phyloP scores from a whole-genome alignment of 37 sponge, comb jelly and placozoan genomes.

The Hormiphora californensis region DNA sequence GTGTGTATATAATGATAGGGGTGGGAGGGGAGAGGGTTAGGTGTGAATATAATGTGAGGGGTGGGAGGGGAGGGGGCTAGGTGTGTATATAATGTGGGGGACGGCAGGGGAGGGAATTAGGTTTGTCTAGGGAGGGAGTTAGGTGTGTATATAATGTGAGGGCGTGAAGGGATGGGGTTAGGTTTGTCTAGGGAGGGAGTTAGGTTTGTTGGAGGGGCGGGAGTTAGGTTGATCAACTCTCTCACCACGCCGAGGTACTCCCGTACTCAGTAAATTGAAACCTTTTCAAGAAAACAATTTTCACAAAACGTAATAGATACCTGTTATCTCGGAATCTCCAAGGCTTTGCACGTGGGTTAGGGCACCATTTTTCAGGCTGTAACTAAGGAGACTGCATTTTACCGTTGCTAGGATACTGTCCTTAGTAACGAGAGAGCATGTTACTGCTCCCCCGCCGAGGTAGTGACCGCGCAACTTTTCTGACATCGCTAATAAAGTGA shows the following conservation, averaged over 20 bases:
- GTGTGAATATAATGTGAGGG: not conserved
- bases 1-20: not conserved
- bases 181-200: not conserved
- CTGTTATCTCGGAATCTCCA: constrained; percentile 25
- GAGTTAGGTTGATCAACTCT: too few species aligned
- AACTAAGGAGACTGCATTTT: not conserved
- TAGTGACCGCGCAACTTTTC: constrained; percentile 14
- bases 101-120: not conserved
- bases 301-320: too few species aligned
- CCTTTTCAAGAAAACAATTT: too few species aligned
- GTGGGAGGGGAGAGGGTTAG: not conserved
- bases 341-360: constrained; percentile 36
- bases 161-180: not conserved
- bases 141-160: not conserved
- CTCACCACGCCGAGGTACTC: too few species aligned
- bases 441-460: not conserved
- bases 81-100: not conserved
- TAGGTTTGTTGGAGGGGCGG: not conserved
- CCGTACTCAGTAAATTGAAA: too few species aligned
- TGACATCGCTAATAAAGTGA: too few species aligned
- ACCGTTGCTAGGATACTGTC: not conserved
- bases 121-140: not conserved
- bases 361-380: constrained; percentile 7
- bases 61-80: not conserved
- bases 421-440: constrained; percentile 1